Evolutionary conservation across 37 sponge, comb jelly and placozoan genomes (phyloP), one percentile per base, ranked within the genome.

Genomic region (Haliclona indistincta): DNA sequence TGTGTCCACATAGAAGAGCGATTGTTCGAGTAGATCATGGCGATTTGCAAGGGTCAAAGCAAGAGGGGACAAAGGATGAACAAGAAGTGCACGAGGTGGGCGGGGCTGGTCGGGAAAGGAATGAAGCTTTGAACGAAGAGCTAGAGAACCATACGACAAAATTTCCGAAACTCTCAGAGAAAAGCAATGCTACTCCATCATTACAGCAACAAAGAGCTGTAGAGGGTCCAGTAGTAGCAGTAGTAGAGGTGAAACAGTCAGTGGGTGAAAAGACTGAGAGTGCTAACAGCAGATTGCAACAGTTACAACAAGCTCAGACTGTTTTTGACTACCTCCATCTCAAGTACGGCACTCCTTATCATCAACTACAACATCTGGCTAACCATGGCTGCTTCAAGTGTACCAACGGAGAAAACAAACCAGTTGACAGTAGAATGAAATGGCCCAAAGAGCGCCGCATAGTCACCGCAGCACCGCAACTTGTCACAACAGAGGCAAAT

Each of bases 51-150:
- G n/a, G n/a, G n/a, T n/a, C n/a, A n/a, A n/a, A n/a, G n/a, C n/a
- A n/a, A n/a, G n/a, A n/a, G n/a, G n/a, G n/a, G n/a, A n/a, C n/a
- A n/a, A n/a, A n/a, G n/a, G n/a, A n/a, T n/a, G 61, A 73, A 40
- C 45, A 78, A 54, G 60, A 79, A n/a, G 80, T 66, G 49, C 51
- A 56, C 1, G 77, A 87, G 58, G 44, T 87, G 39, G 52, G 29
- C 56, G 44, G 45, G 17, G n/a, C 76, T 36, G 40, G 20, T 30
- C 30, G 32, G 25, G 88, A 87, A 47, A 80, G 88, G 38, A 53
- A 81, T n/a, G n/a, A n/a, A n/a, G n/a, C 51, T 15, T 47, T 47
- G 51, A 47, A 17, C 13, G 6, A n/a, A 20, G 25, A 58, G n/a
- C 6, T 7, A 8, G 28, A 58, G 7, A 8, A 25, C 25, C 25